These are phyloP conservation scores for Brachynemurus nebulosus DNA, from an alignment of 2,888 invertebrate species.

Conservation along the genomic window DNA sequence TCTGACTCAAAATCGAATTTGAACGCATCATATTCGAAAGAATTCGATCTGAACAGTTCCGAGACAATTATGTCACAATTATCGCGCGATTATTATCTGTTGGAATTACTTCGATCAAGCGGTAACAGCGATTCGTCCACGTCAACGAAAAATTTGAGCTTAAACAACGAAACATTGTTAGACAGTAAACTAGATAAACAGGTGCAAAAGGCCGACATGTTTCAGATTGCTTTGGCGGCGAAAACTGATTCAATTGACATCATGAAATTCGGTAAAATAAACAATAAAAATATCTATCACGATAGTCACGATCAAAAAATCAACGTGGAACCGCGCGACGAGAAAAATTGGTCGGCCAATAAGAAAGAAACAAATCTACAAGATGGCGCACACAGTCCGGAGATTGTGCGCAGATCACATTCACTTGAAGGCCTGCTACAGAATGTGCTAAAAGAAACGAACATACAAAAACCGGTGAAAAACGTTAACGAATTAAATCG, in stretches of 20 bases:
- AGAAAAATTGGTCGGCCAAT: not conserved
- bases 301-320: too few relatives aligned
- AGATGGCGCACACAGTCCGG: conserved; percentile 17
- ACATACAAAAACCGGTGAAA: not conserved
- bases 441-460: conserved; percentile 26
- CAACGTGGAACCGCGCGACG: conserved; percentile 44
- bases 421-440: conserved; percentile 45
- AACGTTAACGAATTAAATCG: not conserved
- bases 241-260: conserved; percentile 3
- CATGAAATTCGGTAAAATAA: not conserved
- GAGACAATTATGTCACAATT: conserved; percentile 1
- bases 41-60: not conserved
- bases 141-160: not conserved
- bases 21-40: not conserved
- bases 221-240: not conserved
- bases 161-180: not conserved
- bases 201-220: conserved; percentile 2
- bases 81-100: not conserved
- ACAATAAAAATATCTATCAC: conserved; percentile 28
- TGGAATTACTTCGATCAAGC: conserved; percentile 1
- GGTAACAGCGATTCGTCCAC: not conserved
- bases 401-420: conserved; percentile 35
- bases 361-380: not conserved
- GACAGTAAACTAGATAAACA: conserved; percentile 1
- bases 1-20: not conserved